Percentiles rank a stretch among this genome's conserved stretches.
Evolutionary conservation across 2,113 vertebrate genomes (phyloP).

Genomic region (Hemibagrus wyckioides): DNA sequence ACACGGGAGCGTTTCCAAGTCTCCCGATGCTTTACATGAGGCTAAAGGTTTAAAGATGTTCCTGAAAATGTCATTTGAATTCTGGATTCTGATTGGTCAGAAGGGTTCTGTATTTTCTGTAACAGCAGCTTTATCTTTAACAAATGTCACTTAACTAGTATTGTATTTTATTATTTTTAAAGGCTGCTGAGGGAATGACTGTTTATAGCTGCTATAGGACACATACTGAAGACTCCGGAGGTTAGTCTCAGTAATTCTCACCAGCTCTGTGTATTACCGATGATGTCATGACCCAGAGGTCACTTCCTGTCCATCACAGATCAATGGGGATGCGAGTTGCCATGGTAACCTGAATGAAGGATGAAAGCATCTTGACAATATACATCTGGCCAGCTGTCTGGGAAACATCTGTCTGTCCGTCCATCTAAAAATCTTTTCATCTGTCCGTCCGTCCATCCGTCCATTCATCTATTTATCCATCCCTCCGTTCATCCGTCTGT

Average conservation of each 20-base stretch:
- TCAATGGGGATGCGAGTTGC: constrained; percentile 41
- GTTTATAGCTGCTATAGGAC: no score
- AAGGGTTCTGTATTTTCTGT: background rate
- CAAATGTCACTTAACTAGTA: no score
- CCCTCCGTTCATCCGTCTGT: background rate
- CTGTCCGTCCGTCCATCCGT: background rate
- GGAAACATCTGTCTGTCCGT: background rate
- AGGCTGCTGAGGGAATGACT: no score
- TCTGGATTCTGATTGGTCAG: background rate
- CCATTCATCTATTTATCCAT: no score
- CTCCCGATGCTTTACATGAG: no score
- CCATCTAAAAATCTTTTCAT: no score
- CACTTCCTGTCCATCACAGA: constrained; percentile 44
- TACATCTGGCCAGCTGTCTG: background rate
- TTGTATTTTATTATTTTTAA: no score
- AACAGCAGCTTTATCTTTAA: background rate
- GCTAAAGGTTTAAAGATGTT: background rate
- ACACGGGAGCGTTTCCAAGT: background rate
- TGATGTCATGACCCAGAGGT: constrained; percentile 43
- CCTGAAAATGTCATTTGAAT: background rate
- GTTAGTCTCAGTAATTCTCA: background rate
- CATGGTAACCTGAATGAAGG: constrained; percentile 37
- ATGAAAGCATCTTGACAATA: constrained; percentile 8
- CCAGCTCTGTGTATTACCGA: constrained; percentile 23
- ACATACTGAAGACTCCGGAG: background rate